These are phyloP conservation scores for Orchesella flavescens DNA, from an alignment of 2,888 invertebrate species.

Conservation along the genomic window DNA sequence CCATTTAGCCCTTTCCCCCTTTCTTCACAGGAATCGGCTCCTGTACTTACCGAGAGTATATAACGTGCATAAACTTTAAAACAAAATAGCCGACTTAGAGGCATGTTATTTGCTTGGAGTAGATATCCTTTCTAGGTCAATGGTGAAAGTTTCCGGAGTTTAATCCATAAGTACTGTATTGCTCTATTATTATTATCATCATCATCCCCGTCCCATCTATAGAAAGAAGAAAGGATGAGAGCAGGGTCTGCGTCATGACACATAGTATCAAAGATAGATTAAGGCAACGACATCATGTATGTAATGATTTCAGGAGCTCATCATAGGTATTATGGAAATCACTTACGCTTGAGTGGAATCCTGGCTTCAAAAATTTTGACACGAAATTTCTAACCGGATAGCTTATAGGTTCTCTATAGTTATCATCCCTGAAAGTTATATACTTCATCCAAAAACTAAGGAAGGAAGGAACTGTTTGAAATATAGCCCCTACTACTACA, in stretches of 20 bases:
- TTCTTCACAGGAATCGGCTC: too few species aligned
- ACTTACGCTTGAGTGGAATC: slow-evolving; percentile 35
- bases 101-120: slow-evolving; percentile 36
- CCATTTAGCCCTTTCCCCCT: too few species aligned
- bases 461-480: too few species aligned
- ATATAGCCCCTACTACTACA: not conserved
- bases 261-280: slow-evolving; percentile 1
- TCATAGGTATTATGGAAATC: slow-evolving; percentile 52
- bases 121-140: slow-evolving; percentile 56
- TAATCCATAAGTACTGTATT: slow-evolving; percentile 48
- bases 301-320: slow-evolving; percentile 29
- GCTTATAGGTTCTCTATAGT: too few species aligned
- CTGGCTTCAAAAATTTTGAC: too few species aligned
- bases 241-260: not conserved
- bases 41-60: too few species aligned
- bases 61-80: too few species aligned
- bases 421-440: too few species aligned
- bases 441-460: too few species aligned
- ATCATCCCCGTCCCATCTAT: not conserved
- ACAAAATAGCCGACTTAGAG: not conserved
- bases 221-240: not conserved
- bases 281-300: slow-evolving; percentile 12
- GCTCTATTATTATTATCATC: slow-evolving; percentile 41
- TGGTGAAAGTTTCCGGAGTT: slow-evolving; percentile 59
- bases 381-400: too few species aligned